These are phyloP conservation scores for Synanceia verrucosa DNA, from an alignment of 2,797 vertebrate species.

Conservation along the genomic window DNA sequence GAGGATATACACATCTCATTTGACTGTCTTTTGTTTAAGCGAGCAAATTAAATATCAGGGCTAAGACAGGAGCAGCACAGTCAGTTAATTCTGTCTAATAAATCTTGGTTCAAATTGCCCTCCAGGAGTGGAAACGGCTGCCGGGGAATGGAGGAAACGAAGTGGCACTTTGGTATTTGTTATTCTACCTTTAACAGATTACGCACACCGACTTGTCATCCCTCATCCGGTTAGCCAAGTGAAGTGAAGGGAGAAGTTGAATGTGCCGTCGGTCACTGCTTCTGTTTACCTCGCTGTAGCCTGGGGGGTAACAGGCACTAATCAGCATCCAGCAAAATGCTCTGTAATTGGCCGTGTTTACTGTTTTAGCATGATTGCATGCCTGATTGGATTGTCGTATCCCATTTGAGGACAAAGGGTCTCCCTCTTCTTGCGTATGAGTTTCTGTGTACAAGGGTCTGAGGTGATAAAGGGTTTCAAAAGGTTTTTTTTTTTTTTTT, in stretches of 20 bases:
- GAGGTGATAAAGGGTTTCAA: conserved; percentile 14
- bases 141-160: conserved; percentile 78
- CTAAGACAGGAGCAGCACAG: conserved; percentile 78
- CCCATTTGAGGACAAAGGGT: conserved; percentile 60
- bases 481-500: neutral
- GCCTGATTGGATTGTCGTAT: conserved; percentile 74
- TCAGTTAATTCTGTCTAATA: conserved; percentile 89
- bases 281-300: conserved; percentile 80
- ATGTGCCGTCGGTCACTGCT: conserved; percentile 69
- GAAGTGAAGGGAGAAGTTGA: conserved; percentile 75
- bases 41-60: conserved; percentile 82
- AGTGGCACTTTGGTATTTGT: conserved; percentile 86
- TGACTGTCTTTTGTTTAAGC: conserved; percentile 81
- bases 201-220: conserved; percentile 78
- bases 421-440: conserved; percentile 46
- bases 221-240: conserved; percentile 69
- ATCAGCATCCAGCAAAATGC: conserved; percentile 80
- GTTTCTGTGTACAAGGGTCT: conserved; percentile 11
- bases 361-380: conserved; percentile 76
- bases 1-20: conserved; percentile 57
- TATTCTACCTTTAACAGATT: conserved; percentile 85
- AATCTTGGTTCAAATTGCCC: conserved; percentile 85
- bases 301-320: conserved; percentile 73
- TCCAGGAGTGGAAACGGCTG: conserved; percentile 82
- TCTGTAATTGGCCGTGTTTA: conserved; percentile 83